Conservation (phyloP, 2,888 invertebrate genomes). For the Mimachlamys varia region DNA sequence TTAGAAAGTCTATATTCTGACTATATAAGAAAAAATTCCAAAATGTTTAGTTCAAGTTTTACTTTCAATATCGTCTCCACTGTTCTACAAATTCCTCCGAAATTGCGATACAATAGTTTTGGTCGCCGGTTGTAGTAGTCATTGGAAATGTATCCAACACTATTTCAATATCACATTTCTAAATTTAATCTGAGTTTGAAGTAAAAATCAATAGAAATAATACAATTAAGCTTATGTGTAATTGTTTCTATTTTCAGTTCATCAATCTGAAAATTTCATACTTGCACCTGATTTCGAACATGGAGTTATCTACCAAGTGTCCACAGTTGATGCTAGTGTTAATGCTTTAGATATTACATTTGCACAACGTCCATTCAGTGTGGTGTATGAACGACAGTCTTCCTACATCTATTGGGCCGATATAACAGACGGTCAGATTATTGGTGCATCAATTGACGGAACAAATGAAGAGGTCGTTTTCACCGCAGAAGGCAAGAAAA, state of each 20-base stretch:
- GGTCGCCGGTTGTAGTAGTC: too few species aligned
- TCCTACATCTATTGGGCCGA: slow-evolving; percentile 45
- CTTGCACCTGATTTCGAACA: slow-evolving; percentile 38
- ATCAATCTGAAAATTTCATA: slow-evolving; percentile 28
- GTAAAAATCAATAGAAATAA: too few species aligned
- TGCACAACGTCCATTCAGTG: slow-evolving; percentile 37
- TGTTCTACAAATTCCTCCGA: too few species aligned
- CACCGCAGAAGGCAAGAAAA: slow-evolving; percentile 35
- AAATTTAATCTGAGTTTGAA: too few species aligned
- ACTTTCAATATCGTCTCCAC: too few species aligned
- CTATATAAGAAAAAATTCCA: too few species aligned
- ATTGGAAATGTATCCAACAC: too few species aligned
- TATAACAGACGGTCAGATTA: slow-evolving; percentile 30
- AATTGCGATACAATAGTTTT: too few species aligned
- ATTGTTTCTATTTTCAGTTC: background rate
- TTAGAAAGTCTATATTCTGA: too few species aligned
- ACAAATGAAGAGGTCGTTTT: slow-evolving; percentile 43
- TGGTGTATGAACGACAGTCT: slow-evolving; percentile 28
- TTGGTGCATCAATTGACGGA: slow-evolving; percentile 41
- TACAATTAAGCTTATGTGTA: too few species aligned
- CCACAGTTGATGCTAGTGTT: slow-evolving; percentile 16
- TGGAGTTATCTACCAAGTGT: slow-evolving; percentile 43
- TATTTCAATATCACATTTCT: background rate
- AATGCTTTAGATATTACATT: slow-evolving; percentile 39
- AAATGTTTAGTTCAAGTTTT: too few species aligned